Evolutionary conservation across 2,888 invertebrate species (phyloP).

Genomic region (Colletes collaris): DNA sequence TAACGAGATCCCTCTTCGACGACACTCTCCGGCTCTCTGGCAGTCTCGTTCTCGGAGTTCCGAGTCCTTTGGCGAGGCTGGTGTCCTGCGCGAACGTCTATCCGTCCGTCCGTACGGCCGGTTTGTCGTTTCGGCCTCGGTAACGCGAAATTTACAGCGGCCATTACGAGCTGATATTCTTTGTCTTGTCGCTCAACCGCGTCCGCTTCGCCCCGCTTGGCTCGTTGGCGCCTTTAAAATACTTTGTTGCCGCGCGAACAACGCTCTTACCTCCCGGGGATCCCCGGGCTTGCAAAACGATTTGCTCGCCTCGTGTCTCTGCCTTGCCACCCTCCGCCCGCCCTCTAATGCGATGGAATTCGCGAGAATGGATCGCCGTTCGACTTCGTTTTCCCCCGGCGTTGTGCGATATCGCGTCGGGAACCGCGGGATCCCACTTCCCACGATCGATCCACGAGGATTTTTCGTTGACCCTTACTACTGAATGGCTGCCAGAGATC

Average conservation of each 20-base stretch:
- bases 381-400: background rate
- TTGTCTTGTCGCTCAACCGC: conserved; percentile 79
- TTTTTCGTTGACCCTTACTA: conserved; percentile 53
- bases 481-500: conserved; percentile 5
- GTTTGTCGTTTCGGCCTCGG: conserved; percentile 60
- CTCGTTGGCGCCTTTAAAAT: conserved; percentile 35
- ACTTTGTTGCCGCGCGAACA: conserved; percentile 44
- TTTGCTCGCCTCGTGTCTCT: conserved; percentile 65
- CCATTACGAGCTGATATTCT: conserved; percentile 79
- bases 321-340: conserved; percentile 27
- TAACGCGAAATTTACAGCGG: conserved; percentile 79
- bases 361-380: conserved; percentile 23
- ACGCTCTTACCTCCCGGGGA: conserved; percentile 48
- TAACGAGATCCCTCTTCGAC: conserved; percentile 22
- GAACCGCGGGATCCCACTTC: too few species aligned
- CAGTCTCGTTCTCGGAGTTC: conserved; percentile 20
- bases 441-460: background rate
- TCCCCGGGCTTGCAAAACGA: conserved; percentile 73
- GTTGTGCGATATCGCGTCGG: background rate
- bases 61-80: conserved; percentile 10
- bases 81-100: conserved; percentile 42
- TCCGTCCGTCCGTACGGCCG: conserved; percentile 25
- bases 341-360: conserved; percentile 23
- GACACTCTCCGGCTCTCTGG: conserved; percentile 24
- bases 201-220: conserved; percentile 29